phyloP scores from a whole-genome alignment of 2,888 invertebrate genomes.

The Mycogona germanica region DNA sequence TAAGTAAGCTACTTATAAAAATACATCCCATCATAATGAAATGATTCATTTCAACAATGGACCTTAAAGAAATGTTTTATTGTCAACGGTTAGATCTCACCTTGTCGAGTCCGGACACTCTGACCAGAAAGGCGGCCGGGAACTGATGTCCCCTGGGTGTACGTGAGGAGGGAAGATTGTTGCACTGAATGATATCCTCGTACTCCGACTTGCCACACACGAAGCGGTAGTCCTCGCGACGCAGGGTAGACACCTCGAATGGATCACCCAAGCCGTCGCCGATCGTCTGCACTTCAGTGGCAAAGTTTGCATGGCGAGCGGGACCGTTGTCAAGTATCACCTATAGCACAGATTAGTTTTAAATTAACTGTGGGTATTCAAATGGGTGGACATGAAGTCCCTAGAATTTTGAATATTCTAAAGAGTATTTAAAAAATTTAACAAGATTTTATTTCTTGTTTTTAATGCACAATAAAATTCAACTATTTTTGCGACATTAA shows the following conservation, averaged over 20 bases:
- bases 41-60: background rate
- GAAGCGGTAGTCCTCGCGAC: constrained; percentile 39
- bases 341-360: constrained; percentile 29
- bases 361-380: background rate
- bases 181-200: constrained; percentile 72
- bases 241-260: constrained; percentile 57
- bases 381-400: background rate
- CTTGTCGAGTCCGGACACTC: constrained; percentile 66
- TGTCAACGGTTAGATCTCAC: constrained; percentile 30
- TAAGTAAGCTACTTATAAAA: background rate
- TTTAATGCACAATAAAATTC: no score
- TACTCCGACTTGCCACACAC: constrained; percentile 51
- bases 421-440: no score
- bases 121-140: constrained; percentile 76
- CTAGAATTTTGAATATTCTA: background rate
- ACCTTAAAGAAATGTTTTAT: background rate
- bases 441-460: no score
- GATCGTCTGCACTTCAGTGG: constrained; percentile 48
- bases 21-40: background rate
- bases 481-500: no score
- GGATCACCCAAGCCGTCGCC: constrained; percentile 63
- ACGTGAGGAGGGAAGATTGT: constrained; percentile 50
- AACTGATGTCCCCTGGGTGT: constrained; percentile 70
- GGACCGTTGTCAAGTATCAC: constrained; percentile 63
- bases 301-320: constrained; percentile 44